These are phyloP conservation scores for Theristus sp. DNA, from an alignment of 2,888 invertebrate species.

Conservation along the genomic window DNA sequence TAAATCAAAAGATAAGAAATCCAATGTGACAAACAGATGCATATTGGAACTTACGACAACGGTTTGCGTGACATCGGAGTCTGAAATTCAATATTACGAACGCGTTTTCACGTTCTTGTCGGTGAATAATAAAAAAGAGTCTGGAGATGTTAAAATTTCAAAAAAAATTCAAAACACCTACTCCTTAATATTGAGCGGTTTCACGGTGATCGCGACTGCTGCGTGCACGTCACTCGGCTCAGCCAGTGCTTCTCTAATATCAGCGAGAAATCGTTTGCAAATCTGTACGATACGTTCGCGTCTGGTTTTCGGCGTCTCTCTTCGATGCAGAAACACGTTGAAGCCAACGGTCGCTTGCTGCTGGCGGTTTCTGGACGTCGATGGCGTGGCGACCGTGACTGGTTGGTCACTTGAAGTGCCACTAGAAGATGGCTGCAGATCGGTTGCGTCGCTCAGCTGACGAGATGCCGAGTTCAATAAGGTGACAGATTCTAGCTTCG, in stretches of 20 bases:
- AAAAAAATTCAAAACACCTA: not conserved
- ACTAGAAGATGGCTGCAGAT: no score
- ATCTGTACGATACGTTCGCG: no score
- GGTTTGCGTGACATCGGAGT: not conserved
- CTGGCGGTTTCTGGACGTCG: no score
- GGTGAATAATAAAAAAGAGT: not conserved
- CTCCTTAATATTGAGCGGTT: not conserved
- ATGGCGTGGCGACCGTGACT: no score
- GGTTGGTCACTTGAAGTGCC: no score
- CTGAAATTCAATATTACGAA: not conserved
- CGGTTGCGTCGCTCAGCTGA: no score
- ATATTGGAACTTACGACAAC: not conserved
- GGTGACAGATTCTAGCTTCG: no score
- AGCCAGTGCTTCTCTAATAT: not conserved
- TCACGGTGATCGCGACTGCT: constrained; percentile 47
- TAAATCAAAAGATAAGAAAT: not conserved
- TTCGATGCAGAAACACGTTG: no score
- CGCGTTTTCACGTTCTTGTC: not conserved
- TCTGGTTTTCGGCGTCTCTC: no score
- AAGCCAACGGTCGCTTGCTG: no score
- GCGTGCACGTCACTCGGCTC: not conserved
- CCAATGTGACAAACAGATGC: not conserved
- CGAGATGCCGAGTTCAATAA: no score
- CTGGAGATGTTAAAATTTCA: not conserved
- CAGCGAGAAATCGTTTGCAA: not conserved